A percentile compares a stretch with the other conserved stretches of the same genome.
Evolutionary conservation across 2,797 vertebrate genomes (phyloP).

Genomic region (Phoebastria nigripes): DNA sequence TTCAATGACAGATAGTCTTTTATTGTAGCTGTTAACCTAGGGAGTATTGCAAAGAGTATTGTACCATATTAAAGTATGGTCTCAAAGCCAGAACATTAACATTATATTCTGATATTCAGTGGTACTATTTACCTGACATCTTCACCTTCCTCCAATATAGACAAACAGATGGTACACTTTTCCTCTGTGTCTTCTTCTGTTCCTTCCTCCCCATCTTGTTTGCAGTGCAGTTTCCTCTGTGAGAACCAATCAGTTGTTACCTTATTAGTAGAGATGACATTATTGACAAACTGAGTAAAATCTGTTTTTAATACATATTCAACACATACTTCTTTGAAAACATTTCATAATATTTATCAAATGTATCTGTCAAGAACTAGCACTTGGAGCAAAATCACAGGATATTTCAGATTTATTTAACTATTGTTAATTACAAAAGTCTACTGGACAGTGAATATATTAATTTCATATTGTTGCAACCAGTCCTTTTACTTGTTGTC

Average conservation of each 20-base stretch:
- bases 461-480: background rate
- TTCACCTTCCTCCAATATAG: slow-evolving; percentile 98
- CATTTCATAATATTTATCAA: background rate
- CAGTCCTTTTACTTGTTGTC: background rate
- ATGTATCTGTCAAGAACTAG: background rate
- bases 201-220: slow-evolving; percentile 94
- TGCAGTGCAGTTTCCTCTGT: slow-evolving; percentile 98
- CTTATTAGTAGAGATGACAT: slow-evolving; percentile 87
- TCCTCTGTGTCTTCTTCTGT: slow-evolving; percentile 98
- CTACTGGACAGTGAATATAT: background rate
- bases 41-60: background rate
- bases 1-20: background rate
- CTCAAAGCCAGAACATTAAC: background rate
- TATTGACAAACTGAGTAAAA: slow-evolving; percentile 83
- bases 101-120: background rate
- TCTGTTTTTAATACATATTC: slow-evolving; percentile 60
- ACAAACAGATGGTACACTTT: slow-evolving; percentile 99
- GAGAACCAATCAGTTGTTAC: slow-evolving; percentile 89
- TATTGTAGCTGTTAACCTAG: background rate
- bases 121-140: slow-evolving; percentile 83
- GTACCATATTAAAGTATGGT: background rate
- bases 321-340: slow-evolving; percentile 39
- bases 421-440: background rate
- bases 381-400: background rate
- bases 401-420: background rate